phyloP scores from a whole-genome alignment of 2,797 vertebrate genomes.

The Phoebastria nigripes region DNA sequence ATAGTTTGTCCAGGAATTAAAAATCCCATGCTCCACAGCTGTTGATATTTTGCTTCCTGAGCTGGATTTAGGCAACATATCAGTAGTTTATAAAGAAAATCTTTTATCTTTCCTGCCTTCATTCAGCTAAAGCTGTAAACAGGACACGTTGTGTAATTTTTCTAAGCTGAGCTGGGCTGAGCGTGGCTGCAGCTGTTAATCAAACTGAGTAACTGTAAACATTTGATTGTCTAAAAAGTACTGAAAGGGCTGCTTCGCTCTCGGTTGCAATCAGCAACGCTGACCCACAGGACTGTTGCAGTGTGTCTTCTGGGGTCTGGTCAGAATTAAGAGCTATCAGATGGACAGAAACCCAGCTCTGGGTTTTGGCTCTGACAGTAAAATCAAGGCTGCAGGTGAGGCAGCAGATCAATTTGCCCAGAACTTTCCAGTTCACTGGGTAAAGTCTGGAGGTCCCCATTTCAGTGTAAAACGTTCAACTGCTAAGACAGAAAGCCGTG shows the following conservation, averaged over 20 bases:
- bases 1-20: slow-evolving; percentile 17
- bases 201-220: background rate
- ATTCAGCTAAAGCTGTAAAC: slow-evolving; percentile 22
- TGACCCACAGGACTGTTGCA: background rate
- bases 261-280: background rate
- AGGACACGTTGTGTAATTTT: background rate
- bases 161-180: background rate
- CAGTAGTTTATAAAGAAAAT: background rate
- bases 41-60: slow-evolving; percentile 3
- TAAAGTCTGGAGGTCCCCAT: slow-evolving; percentile 4
- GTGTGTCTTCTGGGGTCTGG: background rate
- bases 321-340: background rate
- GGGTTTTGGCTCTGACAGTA: background rate
- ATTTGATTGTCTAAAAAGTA: background rate
- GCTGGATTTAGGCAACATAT: background rate
- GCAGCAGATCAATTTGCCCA: background rate
- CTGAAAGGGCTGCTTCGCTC: background rate
- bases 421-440: slow-evolving; percentile 4
- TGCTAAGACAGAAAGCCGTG: background rate
- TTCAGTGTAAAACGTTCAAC: background rate
- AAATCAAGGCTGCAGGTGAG: slow-evolving; percentile 3
- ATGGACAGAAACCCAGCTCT: background rate
- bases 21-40: background rate
- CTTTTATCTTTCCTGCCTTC: slow-evolving; percentile 19
- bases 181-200: background rate